phyloP scores from a whole-genome alignment of 2,797 vertebrate species.

The Arctocebus calabarensis region DNA sequence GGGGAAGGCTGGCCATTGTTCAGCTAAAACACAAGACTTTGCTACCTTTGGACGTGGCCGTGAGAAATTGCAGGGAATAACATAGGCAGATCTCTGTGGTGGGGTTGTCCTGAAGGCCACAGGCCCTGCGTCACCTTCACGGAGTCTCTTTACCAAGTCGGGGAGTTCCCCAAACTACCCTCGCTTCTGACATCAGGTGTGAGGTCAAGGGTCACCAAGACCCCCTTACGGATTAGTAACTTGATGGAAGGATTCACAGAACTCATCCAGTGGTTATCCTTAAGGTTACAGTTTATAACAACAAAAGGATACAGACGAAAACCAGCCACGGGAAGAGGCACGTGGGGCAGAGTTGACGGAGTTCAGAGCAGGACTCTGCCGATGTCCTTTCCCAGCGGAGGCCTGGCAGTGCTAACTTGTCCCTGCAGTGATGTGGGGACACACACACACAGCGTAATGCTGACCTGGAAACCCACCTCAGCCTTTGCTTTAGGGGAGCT shows the following conservation, averaged over 20 bases:
- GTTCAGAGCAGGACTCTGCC: background rate
- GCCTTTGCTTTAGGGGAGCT: background rate
- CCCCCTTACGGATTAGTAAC: background rate
- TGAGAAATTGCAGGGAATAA: background rate
- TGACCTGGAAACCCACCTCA: background rate
- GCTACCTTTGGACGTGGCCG: background rate
- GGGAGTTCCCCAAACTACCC: background rate
- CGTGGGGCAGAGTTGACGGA: background rate
- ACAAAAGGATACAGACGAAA: background rate
- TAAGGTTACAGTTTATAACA: background rate
- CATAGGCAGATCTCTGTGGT: background rate
- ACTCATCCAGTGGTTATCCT: background rate
- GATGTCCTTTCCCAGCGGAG: background rate
- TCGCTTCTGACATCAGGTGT: background rate
- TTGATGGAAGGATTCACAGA: background rate
- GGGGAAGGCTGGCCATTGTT: background rate
- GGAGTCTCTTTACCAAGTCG: background rate
- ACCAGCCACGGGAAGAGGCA: background rate
- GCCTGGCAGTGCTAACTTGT: background rate
- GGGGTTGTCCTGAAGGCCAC: background rate
- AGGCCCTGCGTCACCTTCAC: background rate
- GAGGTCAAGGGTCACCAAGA: background rate
- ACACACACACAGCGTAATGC: background rate
- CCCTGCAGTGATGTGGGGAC: no score
- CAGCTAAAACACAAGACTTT: background rate